Evolutionary conservation across 2,888 invertebrate species (phyloP).

Genomic region (Notodonta ziczac): DNA sequence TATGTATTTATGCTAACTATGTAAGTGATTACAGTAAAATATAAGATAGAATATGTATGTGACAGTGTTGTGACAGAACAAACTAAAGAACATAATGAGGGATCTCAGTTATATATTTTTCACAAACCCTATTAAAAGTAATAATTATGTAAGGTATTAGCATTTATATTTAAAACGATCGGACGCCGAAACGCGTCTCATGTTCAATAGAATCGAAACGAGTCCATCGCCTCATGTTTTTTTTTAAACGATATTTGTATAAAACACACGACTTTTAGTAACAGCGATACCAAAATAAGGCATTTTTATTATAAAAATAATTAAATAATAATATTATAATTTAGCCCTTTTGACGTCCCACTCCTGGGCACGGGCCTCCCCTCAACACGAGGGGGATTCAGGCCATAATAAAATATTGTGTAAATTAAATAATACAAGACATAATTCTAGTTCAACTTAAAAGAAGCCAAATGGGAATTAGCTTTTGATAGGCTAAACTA

Average conservation of each 20-base stretch:
- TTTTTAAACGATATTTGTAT: constrained; percentile 33
- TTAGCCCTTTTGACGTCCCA: too few relatives aligned
- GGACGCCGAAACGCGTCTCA: constrained; percentile 15
- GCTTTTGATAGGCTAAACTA: constrained; percentile 68
- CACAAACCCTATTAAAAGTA: constrained; percentile 57
- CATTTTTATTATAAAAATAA: constrained; percentile 50
- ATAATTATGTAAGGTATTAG: constrained; percentile 63
- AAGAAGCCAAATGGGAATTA: constrained; percentile 83
- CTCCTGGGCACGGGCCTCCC: too few relatives aligned
- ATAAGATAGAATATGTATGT: constrained; percentile 48
- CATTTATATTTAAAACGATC: constrained; percentile 28
- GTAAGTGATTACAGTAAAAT: constrained; percentile 46
- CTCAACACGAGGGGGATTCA: too few relatives aligned
- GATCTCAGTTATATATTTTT: constrained; percentile 78
- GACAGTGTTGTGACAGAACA: constrained; percentile 71
- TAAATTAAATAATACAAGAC: constrained; percentile 73
- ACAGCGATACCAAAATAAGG: constrained; percentile 78
- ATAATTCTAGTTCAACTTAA: constrained; percentile 83
- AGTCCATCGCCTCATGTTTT: constrained; percentile 40
- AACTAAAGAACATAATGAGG: constrained; percentile 67
- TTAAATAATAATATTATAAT: neutral
- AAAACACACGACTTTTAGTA: constrained; percentile 58
- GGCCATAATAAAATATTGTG: constrained; percentile 44
- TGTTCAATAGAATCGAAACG: constrained; percentile 46
- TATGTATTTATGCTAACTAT: constrained; percentile 51